Conservation (phyloP, 1,140 invertebrate genomes). For the Caerostris darwini region DNA sequence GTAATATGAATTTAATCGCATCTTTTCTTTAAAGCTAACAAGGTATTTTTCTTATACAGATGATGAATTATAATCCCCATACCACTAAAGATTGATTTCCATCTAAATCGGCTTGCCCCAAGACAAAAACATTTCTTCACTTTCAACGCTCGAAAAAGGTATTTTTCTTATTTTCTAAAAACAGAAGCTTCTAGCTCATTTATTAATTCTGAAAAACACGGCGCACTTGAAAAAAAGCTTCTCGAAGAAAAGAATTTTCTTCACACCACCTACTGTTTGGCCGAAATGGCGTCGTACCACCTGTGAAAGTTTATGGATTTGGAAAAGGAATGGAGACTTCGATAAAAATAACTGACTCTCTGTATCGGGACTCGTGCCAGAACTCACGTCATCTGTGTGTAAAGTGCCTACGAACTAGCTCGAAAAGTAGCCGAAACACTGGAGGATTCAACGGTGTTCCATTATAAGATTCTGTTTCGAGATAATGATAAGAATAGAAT, state of each 20-base stretch:
- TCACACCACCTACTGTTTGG: neutral
- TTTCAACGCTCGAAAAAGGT: neutral
- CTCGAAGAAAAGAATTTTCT: neutral
- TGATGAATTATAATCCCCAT: too few relatives aligned
- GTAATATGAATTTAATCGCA: too few relatives aligned
- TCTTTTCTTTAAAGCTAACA: too few relatives aligned
- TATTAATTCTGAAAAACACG: neutral
- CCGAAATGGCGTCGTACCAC: neutral
- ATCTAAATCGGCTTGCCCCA: neutral
- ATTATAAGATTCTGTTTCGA: neutral
- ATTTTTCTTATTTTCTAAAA: neutral
- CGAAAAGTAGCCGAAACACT: neutral
- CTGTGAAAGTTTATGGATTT: constrained; percentile 13
- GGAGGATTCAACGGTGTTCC: neutral
- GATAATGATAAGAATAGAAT: neutral
- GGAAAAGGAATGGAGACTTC: neutral
- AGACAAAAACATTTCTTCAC: neutral
- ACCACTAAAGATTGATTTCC: too few relatives aligned
- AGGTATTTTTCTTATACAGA: too few relatives aligned
- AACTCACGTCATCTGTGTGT: neutral
- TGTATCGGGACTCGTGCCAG: neutral
- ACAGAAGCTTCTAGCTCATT: neutral
- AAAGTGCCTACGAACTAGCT: neutral
- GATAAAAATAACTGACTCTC: constrained; percentile 4
- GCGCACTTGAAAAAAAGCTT: neutral